Percentiles rank a stretch among this genome's conserved stretches.
phyloP scores from a whole-genome alignment of 2,113 vertebrate genomes.

The human region GRCh38 chr13:63673001-63673500 shows the following conservation, averaged over 20 bases:
- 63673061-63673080: rapidly evolving
- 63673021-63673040: background rate
- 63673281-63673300: background rate
- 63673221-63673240: background rate
- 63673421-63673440: background rate
- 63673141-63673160: background rate
- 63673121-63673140: background rate
- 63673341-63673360: background rate
- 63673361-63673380: background rate
- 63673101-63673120: background rate
- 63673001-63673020: background rate
- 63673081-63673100: rapidly evolving
- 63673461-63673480: background rate
- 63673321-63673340: background rate
- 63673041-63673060: background rate
- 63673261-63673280: background rate
- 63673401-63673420: background rate
- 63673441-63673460: background rate
- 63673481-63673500: background rate
- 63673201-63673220: background rate
- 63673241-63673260: background rate
- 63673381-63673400: background rate
- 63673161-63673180: background rate
- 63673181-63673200: background rate
- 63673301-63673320: background rate